Evolutionary conservation across 1,140 invertebrate genomes (phyloP).

Genomic region (Rhynchophorus ferrugineus): DNA sequence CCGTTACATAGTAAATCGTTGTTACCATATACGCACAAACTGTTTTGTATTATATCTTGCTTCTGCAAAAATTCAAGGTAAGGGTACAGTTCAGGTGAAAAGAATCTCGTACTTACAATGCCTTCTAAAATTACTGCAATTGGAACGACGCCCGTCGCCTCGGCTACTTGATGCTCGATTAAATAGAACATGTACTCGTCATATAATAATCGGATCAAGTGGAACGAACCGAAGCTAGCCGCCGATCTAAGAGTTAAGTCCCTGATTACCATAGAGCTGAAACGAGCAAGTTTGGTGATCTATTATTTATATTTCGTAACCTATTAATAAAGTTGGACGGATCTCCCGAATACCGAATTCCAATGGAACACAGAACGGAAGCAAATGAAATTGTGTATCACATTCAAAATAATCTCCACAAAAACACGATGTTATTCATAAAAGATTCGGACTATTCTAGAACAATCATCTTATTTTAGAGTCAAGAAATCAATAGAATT

Average conservation of each 20-base stretch:
- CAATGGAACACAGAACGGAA: background rate
- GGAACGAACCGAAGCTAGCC: slow-evolving; percentile 97
- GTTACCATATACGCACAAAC: slow-evolving; percentile 33
- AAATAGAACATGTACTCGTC: slow-evolving; percentile 99
- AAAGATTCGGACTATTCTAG: no score
- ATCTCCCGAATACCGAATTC: background rate
- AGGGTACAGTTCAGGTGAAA: background rate
- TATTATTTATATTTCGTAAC: no score
- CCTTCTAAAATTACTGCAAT: slow-evolving; percentile 83
- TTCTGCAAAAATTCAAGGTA: slow-evolving; percentile 27
- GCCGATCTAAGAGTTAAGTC: slow-evolving; percentile 93
- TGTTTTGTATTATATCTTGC: slow-evolving; percentile 37
- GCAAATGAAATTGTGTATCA: slow-evolving; percentile 3
- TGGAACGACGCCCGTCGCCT: slow-evolving; percentile 80
- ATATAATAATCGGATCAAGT: slow-evolving; percentile 92
- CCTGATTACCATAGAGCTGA: slow-evolving; percentile 90
- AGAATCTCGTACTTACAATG: slow-evolving; percentile 48
- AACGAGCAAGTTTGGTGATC: no score
- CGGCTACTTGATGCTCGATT: slow-evolving; percentile 93
- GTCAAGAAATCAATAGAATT: no score
- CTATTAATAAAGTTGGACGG: no score
- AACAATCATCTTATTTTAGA: no score
- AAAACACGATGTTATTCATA: no score
- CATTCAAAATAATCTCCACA: no score
- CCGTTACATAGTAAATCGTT: slow-evolving; percentile 31